A percentile compares a stretch with the other conserved stretches of the same genome.
Evolutionary conservation across 2,888 invertebrate species (phyloP).

Genomic region (Mesorhabditis spiculigera): DNA sequence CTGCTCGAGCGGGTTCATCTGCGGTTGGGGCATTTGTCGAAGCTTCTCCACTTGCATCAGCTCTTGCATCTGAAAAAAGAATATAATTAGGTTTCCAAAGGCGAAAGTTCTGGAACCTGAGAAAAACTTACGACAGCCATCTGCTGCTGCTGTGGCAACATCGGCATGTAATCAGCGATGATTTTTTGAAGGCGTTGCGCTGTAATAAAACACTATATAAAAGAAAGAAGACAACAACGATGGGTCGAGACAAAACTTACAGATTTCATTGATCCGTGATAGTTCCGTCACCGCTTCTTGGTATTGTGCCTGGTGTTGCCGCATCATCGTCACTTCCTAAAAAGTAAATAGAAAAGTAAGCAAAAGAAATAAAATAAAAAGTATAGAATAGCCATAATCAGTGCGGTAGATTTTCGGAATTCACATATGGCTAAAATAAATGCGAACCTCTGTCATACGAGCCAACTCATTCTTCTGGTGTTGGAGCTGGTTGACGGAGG

Average conservation of each 20-base stretch:
- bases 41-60: not conserved
- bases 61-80: not conserved
- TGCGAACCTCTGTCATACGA: not conserved
- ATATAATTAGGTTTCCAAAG: too few species aligned
- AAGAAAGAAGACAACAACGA: too few species aligned
- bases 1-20: not conserved
- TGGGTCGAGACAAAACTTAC: too few species aligned
- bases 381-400: too few species aligned
- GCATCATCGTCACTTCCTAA: too few species aligned
- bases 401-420: too few species aligned
- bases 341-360: too few species aligned
- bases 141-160: not conserved
- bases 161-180: conserved; percentile 2
- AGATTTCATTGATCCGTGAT: too few species aligned
- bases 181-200: not conserved
- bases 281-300: too few species aligned
- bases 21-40: not conserved
- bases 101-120: not conserved
- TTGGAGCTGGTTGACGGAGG: not conserved
- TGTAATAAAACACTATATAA: not conserved
- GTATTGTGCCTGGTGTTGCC: too few species aligned
- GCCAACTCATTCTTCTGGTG: not conserved
- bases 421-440: too few species aligned
- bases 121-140: not conserved
- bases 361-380: too few species aligned